phyloP scores from a whole-genome alignment of 2,113 vertebrate species.

The Phaetusa simplex region DNA sequence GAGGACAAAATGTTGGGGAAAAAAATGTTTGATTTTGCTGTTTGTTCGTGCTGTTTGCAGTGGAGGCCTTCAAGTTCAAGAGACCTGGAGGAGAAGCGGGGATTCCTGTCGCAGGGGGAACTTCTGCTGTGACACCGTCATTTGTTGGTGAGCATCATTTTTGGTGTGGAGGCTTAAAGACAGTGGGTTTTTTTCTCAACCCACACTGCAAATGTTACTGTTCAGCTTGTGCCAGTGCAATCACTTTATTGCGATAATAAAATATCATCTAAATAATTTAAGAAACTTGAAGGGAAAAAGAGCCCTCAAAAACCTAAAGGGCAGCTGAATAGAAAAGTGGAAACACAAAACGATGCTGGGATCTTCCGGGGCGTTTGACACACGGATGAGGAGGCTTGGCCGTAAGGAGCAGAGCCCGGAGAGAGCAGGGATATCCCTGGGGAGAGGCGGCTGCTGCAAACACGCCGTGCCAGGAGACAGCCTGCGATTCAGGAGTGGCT shows the following conservation, averaged over 20 bases:
- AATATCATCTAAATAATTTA: background rate
- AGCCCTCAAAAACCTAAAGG: background rate
- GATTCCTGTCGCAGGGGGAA: background rate
- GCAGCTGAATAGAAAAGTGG: background rate
- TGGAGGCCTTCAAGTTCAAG: background rate
- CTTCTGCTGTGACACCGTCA: background rate
- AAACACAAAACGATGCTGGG: background rate
- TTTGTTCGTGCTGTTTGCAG: background rate
- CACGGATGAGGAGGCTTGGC: rapidly evolving
- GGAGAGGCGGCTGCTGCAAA: background rate
- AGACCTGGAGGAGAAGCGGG: background rate
- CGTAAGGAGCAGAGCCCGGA: background rate
- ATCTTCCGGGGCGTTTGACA: background rate
- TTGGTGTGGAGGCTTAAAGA: background rate
- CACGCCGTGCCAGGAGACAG: background rate
- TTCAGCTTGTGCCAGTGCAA: background rate
- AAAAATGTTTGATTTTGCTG: background rate
- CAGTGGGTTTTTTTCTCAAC: background rate
- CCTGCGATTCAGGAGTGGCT: background rate
- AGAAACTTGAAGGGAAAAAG: background rate
- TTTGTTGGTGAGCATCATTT: background rate
- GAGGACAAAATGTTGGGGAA: background rate
- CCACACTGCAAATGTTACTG: background rate
- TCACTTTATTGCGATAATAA: background rate
- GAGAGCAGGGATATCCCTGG: background rate